Evolutionary conservation across 2,888 invertebrate species (phyloP).

Genomic region (Drosophila nigricruria): DNA sequence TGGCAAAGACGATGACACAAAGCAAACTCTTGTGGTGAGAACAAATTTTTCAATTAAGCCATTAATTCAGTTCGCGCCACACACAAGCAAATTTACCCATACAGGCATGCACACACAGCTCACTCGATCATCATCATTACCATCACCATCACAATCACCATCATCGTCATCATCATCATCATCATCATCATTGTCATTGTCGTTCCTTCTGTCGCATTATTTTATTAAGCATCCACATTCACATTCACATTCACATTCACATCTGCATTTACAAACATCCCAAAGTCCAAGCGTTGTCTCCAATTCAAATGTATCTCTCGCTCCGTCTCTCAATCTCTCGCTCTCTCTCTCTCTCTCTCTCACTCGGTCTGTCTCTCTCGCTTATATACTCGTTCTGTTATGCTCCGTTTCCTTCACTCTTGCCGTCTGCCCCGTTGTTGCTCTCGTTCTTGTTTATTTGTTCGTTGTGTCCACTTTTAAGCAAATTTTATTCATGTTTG

Average conservation of each 20-base stretch:
- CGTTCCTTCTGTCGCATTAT: conserved; percentile 83
- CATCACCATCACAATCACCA: conserved; percentile 43
- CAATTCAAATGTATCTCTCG: conserved; percentile 49
- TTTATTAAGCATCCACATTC: conserved; percentile 77
- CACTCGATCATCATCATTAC: conserved; percentile 8
- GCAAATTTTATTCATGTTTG: conserved; percentile 79
- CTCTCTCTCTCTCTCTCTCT: conserved; percentile 9
- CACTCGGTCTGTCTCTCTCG: conserved; percentile 3
- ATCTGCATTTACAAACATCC: conserved; percentile 41
- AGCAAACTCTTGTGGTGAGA: conserved; percentile 77
- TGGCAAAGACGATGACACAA: conserved; percentile 29
- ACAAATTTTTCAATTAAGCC: conserved; percentile 85
- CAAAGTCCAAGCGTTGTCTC: conserved; percentile 59
- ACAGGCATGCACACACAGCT: conserved; percentile 32
- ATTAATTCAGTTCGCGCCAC: conserved; percentile 82
- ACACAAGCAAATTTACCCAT: conserved; percentile 48
- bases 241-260: conserved; percentile 38
- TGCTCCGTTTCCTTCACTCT: conserved; percentile 22
- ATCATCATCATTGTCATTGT: conserved; percentile 50
- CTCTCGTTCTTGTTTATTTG: conserved; percentile 49
- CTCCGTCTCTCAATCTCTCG: neutral
- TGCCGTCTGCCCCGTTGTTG: neutral
- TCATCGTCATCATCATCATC: conserved; percentile 44
- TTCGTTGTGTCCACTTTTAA: conserved; percentile 74
- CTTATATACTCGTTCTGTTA: conserved; percentile 6